phyloP scores from a whole-genome alignment of 2,113 vertebrate species.

The Gymnarchus niloticus region DNA sequence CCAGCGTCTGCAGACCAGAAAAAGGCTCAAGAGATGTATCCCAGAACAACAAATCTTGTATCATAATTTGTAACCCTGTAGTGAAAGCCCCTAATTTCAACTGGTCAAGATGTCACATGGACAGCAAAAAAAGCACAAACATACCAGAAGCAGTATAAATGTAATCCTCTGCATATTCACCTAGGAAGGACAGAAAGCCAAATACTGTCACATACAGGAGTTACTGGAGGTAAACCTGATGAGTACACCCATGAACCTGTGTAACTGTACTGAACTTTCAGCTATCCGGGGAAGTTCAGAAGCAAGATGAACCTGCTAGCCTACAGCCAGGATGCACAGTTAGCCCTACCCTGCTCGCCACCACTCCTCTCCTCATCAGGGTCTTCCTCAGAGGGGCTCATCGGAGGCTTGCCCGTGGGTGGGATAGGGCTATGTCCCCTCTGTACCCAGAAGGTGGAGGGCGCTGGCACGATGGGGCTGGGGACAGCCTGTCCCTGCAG shows the following conservation, averaged over 20 bases:
- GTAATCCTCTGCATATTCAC: slow-evolving; percentile 75
- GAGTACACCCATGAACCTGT: too few relatives aligned
- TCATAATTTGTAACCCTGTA: neutral
- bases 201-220: neutral
- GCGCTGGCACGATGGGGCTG: slow-evolving; percentile 50
- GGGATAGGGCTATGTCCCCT: slow-evolving; percentile 48
- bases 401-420: slow-evolving; percentile 52
- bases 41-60: neutral
- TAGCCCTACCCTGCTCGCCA: slow-evolving; percentile 57
- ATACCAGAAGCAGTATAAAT: slow-evolving; percentile 71
- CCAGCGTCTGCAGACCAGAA: slow-evolving; percentile 59
- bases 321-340: too few relatives aligned
- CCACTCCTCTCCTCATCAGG: slow-evolving; percentile 56
- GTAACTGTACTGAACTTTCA: too few relatives aligned
- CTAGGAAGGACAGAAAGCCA: slow-evolving; percentile 50
- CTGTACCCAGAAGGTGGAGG: slow-evolving; percentile 64
- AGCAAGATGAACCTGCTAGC: too few relatives aligned
- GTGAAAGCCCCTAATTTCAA: neutral
- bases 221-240: too few relatives aligned
- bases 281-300: too few relatives aligned
- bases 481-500: slow-evolving; percentile 56
- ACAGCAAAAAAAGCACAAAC: slow-evolving; percentile 30
- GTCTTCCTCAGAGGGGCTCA: slow-evolving; percentile 67
- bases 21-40: neutral
- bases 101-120: neutral